Evolutionary conservation across 35 echinoderm and acorn worm species (phyloP), one percentile per base, ranked within the genome.

Genomic region (Hemicentrotus pulcherrimus): DNA sequence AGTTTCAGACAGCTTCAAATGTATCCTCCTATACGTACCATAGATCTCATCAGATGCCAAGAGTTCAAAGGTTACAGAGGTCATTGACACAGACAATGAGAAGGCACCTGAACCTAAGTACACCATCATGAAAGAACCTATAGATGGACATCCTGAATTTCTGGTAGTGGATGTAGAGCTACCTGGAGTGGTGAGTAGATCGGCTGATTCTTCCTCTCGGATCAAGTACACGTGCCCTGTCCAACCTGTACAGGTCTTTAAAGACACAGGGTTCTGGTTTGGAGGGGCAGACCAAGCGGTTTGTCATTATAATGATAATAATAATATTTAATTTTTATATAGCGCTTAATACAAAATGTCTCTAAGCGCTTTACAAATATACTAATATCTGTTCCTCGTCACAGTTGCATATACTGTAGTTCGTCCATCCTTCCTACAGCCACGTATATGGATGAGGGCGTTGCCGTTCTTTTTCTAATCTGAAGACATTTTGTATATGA

Each of bases 121-220:
- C 94, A 52, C 94, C 14, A 99, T 99, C 24, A 96, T 99, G 95
- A 92, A 94, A 90, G 97, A 98, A 94, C 98, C 98, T 31, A 94
- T 95, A 9, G 96, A 96, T 47, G 97, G 98, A 24, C 96, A 98
- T 95, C 98, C 98, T 61, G 98, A 99, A 86, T 99, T 99, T 94
- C 88, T 99, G 4, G 98, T 99, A 14, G 95, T 95, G 18, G 98
- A 99, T 86, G 95, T 99, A 10, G 95, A 98, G 47, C 91, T 99
- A 50, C 98, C 98, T 16, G 96, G 96, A 88, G 98, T 99, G 95
- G 98, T 99, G 70, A 97, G 97, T 97, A 88, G n/a, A 46, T 32
- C 65, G 19, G 16, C 35, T 41, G 35, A 41, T 41, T 41, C 35
- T 41, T 41, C 35, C n/a, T n/a, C n/a, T n/a, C n/a, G n/a, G n/a